Conservation (phyloP, 2,888 invertebrate species). For the Aphidoletes aphidimyza region DNA sequence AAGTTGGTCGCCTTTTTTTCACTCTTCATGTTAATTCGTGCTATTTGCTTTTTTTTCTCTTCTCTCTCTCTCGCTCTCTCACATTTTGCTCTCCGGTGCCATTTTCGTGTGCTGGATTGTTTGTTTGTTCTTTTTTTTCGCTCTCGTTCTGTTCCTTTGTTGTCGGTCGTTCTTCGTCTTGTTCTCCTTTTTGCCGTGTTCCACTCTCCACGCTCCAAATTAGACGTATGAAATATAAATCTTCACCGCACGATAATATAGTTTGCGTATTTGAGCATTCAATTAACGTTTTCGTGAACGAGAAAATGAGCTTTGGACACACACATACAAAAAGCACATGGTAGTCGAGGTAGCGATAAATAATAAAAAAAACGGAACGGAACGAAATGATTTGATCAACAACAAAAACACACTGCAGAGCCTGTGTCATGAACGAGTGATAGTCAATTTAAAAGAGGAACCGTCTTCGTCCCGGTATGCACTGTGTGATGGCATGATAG, state of each 20-base stretch:
- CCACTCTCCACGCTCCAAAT: background rate
- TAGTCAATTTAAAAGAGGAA: constrained; percentile 6
- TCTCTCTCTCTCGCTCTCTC: background rate
- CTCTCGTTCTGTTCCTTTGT: no score
- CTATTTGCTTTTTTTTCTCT: background rate
- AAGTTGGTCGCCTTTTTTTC: background rate
- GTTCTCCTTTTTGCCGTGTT: no score
- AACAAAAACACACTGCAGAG: background rate
- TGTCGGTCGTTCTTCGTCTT: no score
- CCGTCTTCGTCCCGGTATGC: no score
- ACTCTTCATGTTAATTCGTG: background rate
- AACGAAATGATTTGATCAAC: no score
- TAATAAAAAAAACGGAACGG: background rate
- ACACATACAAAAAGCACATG: constrained; percentile 13
- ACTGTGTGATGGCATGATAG: background rate
- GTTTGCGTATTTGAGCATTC: constrained; percentile 43
- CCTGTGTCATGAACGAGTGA: background rate
- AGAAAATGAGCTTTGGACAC: constrained; percentile 27
- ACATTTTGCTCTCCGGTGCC: background rate
- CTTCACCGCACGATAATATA: constrained; percentile 21
- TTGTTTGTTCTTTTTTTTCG: no score
- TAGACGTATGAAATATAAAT: constrained; percentile 26
- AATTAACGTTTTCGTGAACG: constrained; percentile 14
- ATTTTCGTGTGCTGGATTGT: no score
- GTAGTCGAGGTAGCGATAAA: background rate